phyloP scores from a whole-genome alignment of 1,140 invertebrate species.

The Laupala kohalensis region DNA sequence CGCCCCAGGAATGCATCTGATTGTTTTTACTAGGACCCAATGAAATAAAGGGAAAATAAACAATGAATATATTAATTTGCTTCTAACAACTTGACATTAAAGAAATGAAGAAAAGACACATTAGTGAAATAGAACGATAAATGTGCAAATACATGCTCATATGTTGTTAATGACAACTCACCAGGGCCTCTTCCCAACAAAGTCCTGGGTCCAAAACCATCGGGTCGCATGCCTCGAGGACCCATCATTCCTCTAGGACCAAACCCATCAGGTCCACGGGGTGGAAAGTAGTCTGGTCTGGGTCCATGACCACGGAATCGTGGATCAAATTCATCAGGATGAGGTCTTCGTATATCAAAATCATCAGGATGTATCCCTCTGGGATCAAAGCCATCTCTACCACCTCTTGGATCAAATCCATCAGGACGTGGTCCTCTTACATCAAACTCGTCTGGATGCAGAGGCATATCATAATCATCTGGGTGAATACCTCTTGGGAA shows the following conservation, averaged over 20 bases:
- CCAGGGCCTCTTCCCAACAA: slow-evolving; percentile 26
- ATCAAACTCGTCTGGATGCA: slow-evolving; percentile 6
- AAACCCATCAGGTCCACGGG: slow-evolving; percentile 4
- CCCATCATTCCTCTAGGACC: slow-evolving; percentile 25
- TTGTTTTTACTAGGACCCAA: no score
- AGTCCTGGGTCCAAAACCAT: slow-evolving; percentile 29
- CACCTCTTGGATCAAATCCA: slow-evolving; percentile 22
- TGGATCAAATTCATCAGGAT: slow-evolving; percentile 14
- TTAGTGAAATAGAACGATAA: not conserved
- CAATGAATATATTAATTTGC: no score
- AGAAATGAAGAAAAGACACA: no score
- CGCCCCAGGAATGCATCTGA: no score
- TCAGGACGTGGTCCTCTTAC: not conserved
- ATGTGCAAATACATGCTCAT: not conserved
- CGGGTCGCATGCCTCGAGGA: slow-evolving; percentile 29
- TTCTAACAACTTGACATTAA: no score
- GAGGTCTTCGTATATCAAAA: slow-evolving; percentile 26
- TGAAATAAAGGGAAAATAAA: no score
- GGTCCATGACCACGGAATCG: slow-evolving; percentile 26
- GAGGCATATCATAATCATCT: slow-evolving; percentile 28
- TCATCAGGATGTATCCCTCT: slow-evolving; percentile 21
- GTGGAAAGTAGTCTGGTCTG: slow-evolving; percentile 16
- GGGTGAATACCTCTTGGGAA: slow-evolving; percentile 21
- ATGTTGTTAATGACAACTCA: slow-evolving; percentile 13
- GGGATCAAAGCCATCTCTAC: slow-evolving; percentile 19